Conservation (phyloP, 2,797 vertebrate species). For the Lacerta viridis region DNA sequence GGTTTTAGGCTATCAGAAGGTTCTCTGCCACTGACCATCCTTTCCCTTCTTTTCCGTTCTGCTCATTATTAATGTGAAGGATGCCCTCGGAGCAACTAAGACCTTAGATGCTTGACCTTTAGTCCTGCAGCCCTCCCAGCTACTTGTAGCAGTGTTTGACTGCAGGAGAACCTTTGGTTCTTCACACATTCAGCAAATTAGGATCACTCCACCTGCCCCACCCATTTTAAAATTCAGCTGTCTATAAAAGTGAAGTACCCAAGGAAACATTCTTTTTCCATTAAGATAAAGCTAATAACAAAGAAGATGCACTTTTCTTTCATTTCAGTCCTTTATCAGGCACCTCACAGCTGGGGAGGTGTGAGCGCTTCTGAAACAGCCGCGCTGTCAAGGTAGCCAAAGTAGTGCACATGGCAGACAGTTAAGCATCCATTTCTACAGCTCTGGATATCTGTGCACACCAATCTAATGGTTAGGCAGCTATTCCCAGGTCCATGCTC, state of each 20-base stretch:
- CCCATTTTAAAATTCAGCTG: constrained; percentile 2
- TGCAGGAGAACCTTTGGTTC: not conserved
- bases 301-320: not conserved
- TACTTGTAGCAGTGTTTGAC: constrained; percentile 4
- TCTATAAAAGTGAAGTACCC: not conserved
- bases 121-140: not conserved
- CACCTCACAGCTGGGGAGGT: too few species aligned
- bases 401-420: too few species aligned
- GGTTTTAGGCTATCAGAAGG: not conserved
- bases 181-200: not conserved
- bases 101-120: not conserved
- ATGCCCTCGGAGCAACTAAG: not conserved
- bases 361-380: too few species aligned
- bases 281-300: not conserved
- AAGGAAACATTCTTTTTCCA: too few species aligned
- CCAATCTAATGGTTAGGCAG: too few species aligned
- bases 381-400: too few species aligned
- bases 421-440: too few species aligned
- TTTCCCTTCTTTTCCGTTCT: not conserved
- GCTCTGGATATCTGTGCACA: too few species aligned
- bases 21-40: not conserved
- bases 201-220: not conserved
- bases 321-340: not conserved
- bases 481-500: too few species aligned
- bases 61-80: not conserved